Percentiles rank a stretch among this genome's conserved stretches.
Conservation (phyloP, 1,140 invertebrate species). For the Cyclina sinensis region DNA sequence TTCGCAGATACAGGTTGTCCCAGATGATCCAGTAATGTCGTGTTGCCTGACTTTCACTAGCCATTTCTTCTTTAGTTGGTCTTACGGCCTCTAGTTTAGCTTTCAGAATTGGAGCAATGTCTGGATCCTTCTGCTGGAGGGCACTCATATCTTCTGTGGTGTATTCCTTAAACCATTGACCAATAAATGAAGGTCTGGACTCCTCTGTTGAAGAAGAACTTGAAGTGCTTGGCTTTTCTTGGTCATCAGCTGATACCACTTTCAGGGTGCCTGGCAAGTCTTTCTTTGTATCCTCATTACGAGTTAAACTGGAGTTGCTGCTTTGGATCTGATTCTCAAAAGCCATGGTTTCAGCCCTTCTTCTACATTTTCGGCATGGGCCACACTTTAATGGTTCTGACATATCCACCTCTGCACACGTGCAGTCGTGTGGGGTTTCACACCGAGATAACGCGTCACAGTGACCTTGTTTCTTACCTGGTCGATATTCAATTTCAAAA, state of each 20-base stretch:
- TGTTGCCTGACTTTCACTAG: neutral
- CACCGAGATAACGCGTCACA: slow-evolving; percentile 73
- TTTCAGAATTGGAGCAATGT: neutral
- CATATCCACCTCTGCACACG: neutral
- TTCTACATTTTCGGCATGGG: slow-evolving; percentile 19
- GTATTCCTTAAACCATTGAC: neutral
- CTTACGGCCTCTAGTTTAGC: neutral
- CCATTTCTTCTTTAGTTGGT: neutral
- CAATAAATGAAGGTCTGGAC: neutral
- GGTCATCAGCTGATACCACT: neutral
- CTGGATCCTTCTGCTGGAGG: neutral
- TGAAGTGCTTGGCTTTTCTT: neutral
- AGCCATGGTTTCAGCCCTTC: neutral
- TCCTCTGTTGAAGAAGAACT: neutral
- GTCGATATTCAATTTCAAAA: slow-evolving; percentile 65
- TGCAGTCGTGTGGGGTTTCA: neutral
- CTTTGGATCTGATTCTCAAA: neutral
- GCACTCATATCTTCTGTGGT: neutral
- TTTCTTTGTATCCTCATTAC: no score
- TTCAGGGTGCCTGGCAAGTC: neutral
- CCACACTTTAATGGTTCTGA: slow-evolving; percentile 16
- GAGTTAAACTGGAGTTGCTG: no score
- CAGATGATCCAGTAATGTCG: neutral
- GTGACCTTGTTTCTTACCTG: slow-evolving; percentile 72
- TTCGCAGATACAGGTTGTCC: neutral